These are phyloP conservation scores for Porites lobata DNA, from an alignment of 92 coral and sea anemone species.

Conservation along the genomic window DNA sequence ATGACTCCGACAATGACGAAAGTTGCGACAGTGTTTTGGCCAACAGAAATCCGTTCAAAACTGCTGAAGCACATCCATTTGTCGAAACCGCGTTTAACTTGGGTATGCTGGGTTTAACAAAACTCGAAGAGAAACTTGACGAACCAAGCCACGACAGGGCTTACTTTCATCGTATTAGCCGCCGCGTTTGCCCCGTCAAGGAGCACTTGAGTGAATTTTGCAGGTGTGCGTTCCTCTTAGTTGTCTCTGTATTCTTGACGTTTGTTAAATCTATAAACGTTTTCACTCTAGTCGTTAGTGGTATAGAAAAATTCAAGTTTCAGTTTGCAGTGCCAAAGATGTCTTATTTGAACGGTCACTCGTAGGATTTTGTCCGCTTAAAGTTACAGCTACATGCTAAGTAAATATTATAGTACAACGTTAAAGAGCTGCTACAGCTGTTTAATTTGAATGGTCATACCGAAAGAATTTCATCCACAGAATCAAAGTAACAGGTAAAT, in stretches of 20 bases:
- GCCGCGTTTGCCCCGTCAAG: slow-evolving; percentile 7
- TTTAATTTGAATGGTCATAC: too few species aligned
- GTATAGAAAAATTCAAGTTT: too few species aligned
- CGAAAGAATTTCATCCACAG: too few species aligned
- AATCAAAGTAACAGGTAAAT: too few species aligned
- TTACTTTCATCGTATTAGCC: neutral
- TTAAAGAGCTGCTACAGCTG: too few species aligned
- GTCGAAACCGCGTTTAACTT: slow-evolving; percentile 75
- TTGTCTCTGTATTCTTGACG: neutral
- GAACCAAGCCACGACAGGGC: neutral
- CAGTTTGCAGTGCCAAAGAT: too few species aligned
- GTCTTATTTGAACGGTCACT: too few species aligned
- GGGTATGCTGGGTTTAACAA: slow-evolving; percentile 71
- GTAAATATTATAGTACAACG: too few species aligned
- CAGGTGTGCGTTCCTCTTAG: neutral
- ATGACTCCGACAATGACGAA: slow-evolving; percentile 53
- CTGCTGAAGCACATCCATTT: slow-evolving; percentile 56
- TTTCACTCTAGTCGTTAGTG: too few species aligned
- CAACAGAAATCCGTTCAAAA: slow-evolving; percentile 58
- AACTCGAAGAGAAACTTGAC: slow-evolving; percentile 15
- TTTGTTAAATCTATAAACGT: neutral
- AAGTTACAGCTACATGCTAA: too few species aligned
- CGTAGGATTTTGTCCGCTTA: too few species aligned
- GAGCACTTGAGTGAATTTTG: slow-evolving; percentile 34
- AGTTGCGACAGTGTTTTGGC: neutral